Percentiles rank a stretch among this genome's conserved stretches.
Evolutionary conservation across 92 coral and sea anemone genomes (phyloP).

Genomic region (Porites rus): DNA sequence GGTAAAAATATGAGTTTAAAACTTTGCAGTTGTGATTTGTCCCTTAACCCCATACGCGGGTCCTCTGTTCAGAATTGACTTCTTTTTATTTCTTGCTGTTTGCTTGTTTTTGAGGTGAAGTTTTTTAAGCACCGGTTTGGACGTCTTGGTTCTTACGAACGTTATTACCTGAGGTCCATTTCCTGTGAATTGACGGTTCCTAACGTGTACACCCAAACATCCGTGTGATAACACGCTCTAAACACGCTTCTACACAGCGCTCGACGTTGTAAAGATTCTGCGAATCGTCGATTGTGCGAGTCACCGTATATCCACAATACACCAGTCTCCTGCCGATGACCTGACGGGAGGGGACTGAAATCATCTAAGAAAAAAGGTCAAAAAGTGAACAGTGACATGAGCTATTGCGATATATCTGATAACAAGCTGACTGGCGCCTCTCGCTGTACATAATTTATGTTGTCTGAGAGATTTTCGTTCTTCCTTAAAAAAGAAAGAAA

Average conservation of each 20-base stretch:
- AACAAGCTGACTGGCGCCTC: no score
- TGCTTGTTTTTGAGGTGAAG: no score
- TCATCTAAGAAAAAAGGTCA: slow-evolving; percentile 12
- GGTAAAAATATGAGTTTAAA: no score
- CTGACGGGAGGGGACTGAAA: slow-evolving; percentile 36
- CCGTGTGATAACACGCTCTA: slow-evolving; percentile 68
- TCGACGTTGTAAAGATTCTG: slow-evolving; percentile 59
- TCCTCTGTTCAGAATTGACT: no score
- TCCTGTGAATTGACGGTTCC: slow-evolving; percentile 42
- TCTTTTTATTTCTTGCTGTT: no score
- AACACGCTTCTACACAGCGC: slow-evolving; percentile 66
- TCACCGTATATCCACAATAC: slow-evolving; percentile 85
- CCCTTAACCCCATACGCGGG: no score
- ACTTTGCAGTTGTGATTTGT: no score
- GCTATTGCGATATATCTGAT: neutral
- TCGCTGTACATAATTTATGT: no score
- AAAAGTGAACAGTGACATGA: neutral
- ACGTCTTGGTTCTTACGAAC: no score
- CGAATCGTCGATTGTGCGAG: slow-evolving; percentile 71
- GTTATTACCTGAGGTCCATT: slow-evolving; percentile 62
- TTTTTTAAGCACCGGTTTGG: no score
- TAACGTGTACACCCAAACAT: slow-evolving; percentile 77
- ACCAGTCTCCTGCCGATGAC: slow-evolving; percentile 68
- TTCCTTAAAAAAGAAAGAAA: no score
- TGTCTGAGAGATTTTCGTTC: no score